Base-by-base conservation (phyloP, 2,888 invertebrate species). In the Euphydryas editha region DNA sequence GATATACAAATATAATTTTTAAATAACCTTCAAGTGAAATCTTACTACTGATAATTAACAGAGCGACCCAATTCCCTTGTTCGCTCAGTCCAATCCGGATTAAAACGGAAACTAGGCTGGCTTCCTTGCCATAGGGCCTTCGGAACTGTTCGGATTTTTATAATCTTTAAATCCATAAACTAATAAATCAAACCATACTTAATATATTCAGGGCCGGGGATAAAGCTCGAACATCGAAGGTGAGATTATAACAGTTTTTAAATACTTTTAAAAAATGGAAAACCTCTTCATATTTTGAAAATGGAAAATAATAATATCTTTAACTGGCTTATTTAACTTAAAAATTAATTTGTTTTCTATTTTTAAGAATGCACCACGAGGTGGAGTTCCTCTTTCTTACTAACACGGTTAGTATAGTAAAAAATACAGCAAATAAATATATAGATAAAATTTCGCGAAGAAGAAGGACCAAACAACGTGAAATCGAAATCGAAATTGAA, bases 21-120 rank as follows among this genome's bases (percentile, higher is more conserved):
- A n/a, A 1, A 36, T 54, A 56, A 47, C 60, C 60, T 66, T 62
- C 62, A 57, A 59, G 24, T 59, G 62, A 69, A 65, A 55, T 60
- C 60, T 36, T 60, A 66, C 56, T 30, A 62, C 56, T 66, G 55
- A 57, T 54, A 66, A 69, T 69, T 66, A 66, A 60, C 65, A 36
- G 54, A 46, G 37, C 59, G 65, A 65, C 65, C 65, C 56, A 62
- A 66, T 66, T 66, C 62, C 59, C 59, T 59, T 18, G 42, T 59
- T 18, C 24, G 46, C 55, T 46, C 67, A 20, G 15, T 54, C 51
- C 57, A 57, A 62, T 66, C 47, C 54, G 65, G 62, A 56, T 62
- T 66, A 62, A 66, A 61, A 39, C 65, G 65, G 65, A 62, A 57
- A 66, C 62, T 56, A 56, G 37, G 51, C 44, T 24, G 65, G 65